Conservation (phyloP, 2,113 vertebrate genomes). For the Nymphicus hollandicus region DNA sequence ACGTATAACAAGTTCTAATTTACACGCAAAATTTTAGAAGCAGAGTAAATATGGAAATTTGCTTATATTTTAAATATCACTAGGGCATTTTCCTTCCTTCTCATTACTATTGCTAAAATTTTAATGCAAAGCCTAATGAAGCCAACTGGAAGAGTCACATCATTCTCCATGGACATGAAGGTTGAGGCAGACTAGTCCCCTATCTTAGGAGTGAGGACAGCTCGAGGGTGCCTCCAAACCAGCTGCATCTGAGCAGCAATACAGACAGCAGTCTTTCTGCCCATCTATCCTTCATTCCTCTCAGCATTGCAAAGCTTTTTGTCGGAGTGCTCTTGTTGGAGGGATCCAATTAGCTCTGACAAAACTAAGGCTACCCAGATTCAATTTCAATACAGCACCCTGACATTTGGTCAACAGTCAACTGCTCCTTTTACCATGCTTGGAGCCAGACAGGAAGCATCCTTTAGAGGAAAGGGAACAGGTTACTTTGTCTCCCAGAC, state of each 20-base stretch:
- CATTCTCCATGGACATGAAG: background rate
- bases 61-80: background rate
- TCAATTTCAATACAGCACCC: background rate
- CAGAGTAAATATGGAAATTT: background rate
- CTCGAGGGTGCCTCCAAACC: background rate
- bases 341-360: background rate
- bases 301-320: background rate
- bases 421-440: background rate
- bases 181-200: background rate
- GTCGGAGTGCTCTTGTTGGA: background rate
- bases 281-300: accelerated
- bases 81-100: background rate
- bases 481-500: background rate
- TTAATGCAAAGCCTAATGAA: background rate
- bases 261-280: background rate
- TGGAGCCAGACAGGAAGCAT: background rate
- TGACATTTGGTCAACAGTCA: background rate
- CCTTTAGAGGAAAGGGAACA: background rate
- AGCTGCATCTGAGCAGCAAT: background rate
- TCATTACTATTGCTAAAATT: background rate
- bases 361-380: background rate
- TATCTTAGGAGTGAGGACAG: background rate
- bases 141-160: background rate
- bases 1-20: background rate
- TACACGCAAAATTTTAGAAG: background rate